A percentile compares a stretch with the other conserved stretches of the same genome.
phyloP scores from a whole-genome alignment of 1,140 invertebrate genomes.

The Idris sp. region DNA sequence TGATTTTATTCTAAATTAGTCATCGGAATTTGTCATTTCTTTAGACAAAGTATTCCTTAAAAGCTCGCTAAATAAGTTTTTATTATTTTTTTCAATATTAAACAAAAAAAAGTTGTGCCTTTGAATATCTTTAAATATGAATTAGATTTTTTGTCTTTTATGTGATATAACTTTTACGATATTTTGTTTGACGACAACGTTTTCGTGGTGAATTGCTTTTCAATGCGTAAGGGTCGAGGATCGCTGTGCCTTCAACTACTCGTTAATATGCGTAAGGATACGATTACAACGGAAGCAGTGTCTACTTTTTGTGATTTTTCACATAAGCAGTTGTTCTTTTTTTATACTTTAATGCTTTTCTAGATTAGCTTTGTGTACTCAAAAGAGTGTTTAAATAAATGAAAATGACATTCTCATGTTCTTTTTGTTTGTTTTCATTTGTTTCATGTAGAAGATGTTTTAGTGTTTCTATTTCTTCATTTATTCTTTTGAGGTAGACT shows the following conservation, averaged over 20 bases:
- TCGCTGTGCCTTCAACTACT: constrained; percentile 76
- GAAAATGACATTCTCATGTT: constrained; percentile 53
- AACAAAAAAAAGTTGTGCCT: no score
- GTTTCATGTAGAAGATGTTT: no score
- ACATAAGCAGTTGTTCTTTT: constrained; percentile 74
- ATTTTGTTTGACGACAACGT: constrained; percentile 32
- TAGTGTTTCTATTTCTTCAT: no score
- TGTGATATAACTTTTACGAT: constrained; percentile 18
- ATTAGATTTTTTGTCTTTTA: not conserved
- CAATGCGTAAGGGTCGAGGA: constrained; percentile 78
- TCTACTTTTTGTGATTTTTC: constrained; percentile 76
- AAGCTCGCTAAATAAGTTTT: no score
- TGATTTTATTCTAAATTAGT: no score
- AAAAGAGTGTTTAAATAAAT: constrained; percentile 78
- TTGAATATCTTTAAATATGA: no score
- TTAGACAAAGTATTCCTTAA: no score
- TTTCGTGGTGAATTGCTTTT: constrained; percentile 73
- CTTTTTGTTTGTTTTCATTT: no score
- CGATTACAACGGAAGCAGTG: constrained; percentile 66
- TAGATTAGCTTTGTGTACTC: constrained; percentile 76
- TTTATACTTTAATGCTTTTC: constrained; percentile 77
- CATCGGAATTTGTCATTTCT: no score
- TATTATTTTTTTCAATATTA: no score
- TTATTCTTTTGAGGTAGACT: no score
- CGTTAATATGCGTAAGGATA: constrained; percentile 69